phyloP scores from a whole-genome alignment of 2,113 vertebrate genomes.

The Phasianus colchicus region DNA sequence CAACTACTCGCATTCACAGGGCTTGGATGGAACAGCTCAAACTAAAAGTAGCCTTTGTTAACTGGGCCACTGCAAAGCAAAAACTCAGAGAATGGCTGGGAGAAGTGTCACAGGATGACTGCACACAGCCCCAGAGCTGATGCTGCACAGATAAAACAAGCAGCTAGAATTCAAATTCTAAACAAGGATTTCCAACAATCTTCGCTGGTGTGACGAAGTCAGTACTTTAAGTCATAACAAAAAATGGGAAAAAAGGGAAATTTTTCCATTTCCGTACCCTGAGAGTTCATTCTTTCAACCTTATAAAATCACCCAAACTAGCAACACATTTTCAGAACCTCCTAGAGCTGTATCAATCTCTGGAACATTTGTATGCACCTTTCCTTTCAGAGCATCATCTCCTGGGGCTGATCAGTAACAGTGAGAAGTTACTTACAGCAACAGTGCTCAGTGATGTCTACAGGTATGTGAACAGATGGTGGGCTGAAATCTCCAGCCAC shows the following conservation, averaged over 20 bases:
- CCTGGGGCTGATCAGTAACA: accelerated
- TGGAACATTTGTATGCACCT: not conserved
- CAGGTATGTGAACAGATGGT: accelerated
- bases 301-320: not conserved
- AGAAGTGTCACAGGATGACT: not conserved
- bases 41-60: not conserved
- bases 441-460: not conserved
- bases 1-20: not conserved
- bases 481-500: not conserved
- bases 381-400: not conserved
- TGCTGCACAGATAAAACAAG: not conserved
- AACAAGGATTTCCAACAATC: not conserved
- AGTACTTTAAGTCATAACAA: not conserved
- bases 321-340: not conserved
- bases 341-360: not conserved
- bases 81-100: not conserved
- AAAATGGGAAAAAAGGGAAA: not conserved
- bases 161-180: not conserved
- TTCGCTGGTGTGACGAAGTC: not conserved
- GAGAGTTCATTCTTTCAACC: not conserved
- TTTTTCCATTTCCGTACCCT: not conserved
- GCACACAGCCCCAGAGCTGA: not conserved
- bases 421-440: no score
- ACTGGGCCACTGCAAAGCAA: accelerated
- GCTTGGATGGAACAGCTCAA: accelerated